These are phyloP conservation scores for Lethrus apterus DNA, from an alignment of 1,140 invertebrate species.

Conservation along the genomic window DNA sequence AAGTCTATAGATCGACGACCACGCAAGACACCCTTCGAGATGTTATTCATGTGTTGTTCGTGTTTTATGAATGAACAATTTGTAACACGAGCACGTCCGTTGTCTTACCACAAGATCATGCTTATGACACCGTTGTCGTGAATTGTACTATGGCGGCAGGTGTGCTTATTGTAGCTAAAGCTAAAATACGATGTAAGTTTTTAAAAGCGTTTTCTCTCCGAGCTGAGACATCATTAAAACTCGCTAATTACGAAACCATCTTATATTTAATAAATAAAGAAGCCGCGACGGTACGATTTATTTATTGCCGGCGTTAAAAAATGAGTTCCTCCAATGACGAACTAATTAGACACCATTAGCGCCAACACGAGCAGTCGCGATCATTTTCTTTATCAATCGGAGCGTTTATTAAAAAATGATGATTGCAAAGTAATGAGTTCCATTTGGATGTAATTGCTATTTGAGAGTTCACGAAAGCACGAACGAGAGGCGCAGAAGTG, in stretches of 20 bases:
- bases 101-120: constrained; percentile 34
- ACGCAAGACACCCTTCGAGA: constrained; percentile 25
- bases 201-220: constrained; percentile 2
- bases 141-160: constrained; percentile 26
- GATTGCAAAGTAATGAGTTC: constrained; percentile 18
- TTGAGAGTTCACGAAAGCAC: constrained; percentile 11
- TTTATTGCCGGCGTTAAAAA: too few species aligned
- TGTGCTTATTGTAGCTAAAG: constrained; percentile 15
- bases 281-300: constrained; percentile 10
- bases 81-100: constrained; percentile 38
- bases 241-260: constrained; percentile 12
- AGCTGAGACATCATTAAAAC: constrained; percentile 14
- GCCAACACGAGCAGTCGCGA: constrained; percentile 5
- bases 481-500: constrained; percentile 1
- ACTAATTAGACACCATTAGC: constrained; percentile 18
- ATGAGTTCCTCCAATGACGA: too few species aligned
- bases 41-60: constrained; percentile 43
- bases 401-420: constrained; percentile 19
- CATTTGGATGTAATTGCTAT: constrained; percentile 20
- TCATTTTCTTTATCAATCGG: constrained; percentile 12
- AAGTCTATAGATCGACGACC: constrained; percentile 15
- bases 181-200: constrained; percentile 11
- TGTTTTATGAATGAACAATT: constrained; percentile 42
- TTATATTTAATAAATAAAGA: constrained; percentile 11
- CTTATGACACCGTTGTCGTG: constrained; percentile 27